These are phyloP conservation scores for Engystomops pustulosus DNA, from an alignment of 2,113 vertebrate genomes.

Conservation along the genomic window DNA sequence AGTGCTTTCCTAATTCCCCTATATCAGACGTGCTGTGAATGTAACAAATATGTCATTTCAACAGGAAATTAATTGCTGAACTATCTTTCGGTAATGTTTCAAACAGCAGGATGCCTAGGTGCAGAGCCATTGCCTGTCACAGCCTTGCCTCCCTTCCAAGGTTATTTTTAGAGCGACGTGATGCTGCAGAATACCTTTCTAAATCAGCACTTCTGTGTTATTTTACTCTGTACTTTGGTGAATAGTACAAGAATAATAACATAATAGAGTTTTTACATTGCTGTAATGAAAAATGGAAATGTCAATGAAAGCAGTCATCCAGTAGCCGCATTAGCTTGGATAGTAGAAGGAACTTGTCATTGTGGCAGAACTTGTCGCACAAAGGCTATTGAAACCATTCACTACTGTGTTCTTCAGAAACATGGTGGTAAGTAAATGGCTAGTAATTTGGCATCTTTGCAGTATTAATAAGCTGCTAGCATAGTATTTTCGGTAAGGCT, in stretches of 20 bases:
- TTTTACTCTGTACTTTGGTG: neutral
- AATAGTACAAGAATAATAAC: neutral
- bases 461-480: too few relatives aligned
- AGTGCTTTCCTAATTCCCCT: neutral
- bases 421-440: too few relatives aligned
- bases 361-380: neutral
- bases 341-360: too few relatives aligned
- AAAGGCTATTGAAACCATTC: neutral
- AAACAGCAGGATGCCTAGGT: slow-evolving; percentile 3
- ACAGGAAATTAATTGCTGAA: slow-evolving; percentile 33
- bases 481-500: too few relatives aligned
- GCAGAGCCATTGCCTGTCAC: neutral
- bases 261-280: neutral
- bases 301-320: neutral
- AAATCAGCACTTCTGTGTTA: slow-evolving; percentile 1
- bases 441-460: too few relatives aligned
- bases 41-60: slow-evolving; percentile 19
- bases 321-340: neutral
- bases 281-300: too few relatives aligned
- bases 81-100: slow-evolving; percentile 14
- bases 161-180: slow-evolving; percentile 10
- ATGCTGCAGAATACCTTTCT: slow-evolving; percentile 14
- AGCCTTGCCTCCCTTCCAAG: neutral
- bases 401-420: neutral
- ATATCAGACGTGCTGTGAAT: slow-evolving; percentile 2